Conservation (phyloP, 2,113 vertebrate genomes). For the Orycteropus afer region DNA sequence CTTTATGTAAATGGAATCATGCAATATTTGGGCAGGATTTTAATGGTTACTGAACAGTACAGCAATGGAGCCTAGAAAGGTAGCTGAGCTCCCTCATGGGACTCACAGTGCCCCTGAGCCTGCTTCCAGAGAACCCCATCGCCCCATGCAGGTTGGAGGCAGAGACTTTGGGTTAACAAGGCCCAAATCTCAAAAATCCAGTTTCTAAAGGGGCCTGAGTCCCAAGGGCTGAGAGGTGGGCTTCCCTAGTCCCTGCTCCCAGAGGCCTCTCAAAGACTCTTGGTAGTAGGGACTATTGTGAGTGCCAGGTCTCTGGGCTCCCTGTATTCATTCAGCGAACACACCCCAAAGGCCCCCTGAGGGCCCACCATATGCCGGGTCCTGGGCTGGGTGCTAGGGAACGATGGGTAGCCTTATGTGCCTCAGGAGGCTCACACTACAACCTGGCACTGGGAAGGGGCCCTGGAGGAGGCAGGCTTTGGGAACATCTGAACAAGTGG, state of each 20-base stretch:
- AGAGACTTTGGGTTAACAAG: neutral
- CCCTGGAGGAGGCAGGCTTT: rapidly evolving
- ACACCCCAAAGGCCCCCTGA: neutral
- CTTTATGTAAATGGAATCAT: neutral
- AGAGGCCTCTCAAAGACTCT: neutral
- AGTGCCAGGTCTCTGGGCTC: neutral
- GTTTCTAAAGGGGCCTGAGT: neutral
- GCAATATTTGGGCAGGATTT: neutral
- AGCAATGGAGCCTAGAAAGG: neutral
- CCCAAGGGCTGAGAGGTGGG: neutral
- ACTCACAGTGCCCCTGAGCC: neutral
- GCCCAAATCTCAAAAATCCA: neutral
- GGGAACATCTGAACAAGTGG: no score
- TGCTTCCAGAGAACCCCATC: neutral
- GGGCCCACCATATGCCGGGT: neutral
- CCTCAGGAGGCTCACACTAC: neutral
- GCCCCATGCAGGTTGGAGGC: neutral
- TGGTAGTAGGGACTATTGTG: neutral
- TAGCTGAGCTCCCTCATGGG: neutral
- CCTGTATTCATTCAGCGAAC: neutral
- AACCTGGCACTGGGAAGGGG: neutral
- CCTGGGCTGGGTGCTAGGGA: neutral
- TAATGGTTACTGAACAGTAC: neutral
- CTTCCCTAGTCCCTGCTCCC: neutral
- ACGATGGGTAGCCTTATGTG: neutral